Evolutionary conservation across 1,140 invertebrate genomes (phyloP).

Genomic region (Dreissena polymorpha): DNA sequence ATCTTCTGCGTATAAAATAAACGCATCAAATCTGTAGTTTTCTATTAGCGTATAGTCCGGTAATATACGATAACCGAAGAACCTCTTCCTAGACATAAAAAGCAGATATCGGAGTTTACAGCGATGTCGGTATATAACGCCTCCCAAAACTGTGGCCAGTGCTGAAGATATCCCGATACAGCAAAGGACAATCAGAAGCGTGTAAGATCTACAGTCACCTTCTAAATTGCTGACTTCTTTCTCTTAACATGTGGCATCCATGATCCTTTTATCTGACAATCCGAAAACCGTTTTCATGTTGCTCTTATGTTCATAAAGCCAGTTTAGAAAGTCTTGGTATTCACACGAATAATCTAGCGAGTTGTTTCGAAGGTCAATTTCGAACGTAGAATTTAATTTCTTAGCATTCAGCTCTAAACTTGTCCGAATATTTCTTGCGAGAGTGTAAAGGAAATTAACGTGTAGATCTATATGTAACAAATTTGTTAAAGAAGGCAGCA

Average conservation of each 20-base stretch:
- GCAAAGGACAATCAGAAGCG: too few relatives aligned
- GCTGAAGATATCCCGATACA: too few relatives aligned
- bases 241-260: not conserved
- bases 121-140: too few relatives aligned
- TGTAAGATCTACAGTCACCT: slow-evolving; percentile 17
- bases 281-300: slow-evolving; percentile 3
- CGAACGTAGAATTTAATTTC: not conserved
- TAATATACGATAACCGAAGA: too few relatives aligned
- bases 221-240: not conserved
- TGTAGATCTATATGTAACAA: slow-evolving; percentile 11
- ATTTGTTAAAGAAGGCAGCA: not conserved
- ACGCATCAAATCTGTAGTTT: too few relatives aligned
- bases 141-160: too few relatives aligned
- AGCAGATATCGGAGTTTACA: too few relatives aligned
- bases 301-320: slow-evolving; percentile 11
- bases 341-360: too few relatives aligned
- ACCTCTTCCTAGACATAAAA: too few relatives aligned
- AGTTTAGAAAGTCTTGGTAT: too few relatives aligned
- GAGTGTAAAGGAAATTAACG: too few relatives aligned
- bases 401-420: not conserved
- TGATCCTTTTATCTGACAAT: not conserved
- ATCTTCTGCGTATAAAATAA: slow-evolving; percentile 62
- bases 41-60: too few relatives aligned
- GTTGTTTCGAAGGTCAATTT: slow-evolving; percentile 33
- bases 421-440: not conserved